Evolutionary conservation across 1,140 invertebrate species (phyloP).

Genomic region (Plectrocnemia conspersa): DNA sequence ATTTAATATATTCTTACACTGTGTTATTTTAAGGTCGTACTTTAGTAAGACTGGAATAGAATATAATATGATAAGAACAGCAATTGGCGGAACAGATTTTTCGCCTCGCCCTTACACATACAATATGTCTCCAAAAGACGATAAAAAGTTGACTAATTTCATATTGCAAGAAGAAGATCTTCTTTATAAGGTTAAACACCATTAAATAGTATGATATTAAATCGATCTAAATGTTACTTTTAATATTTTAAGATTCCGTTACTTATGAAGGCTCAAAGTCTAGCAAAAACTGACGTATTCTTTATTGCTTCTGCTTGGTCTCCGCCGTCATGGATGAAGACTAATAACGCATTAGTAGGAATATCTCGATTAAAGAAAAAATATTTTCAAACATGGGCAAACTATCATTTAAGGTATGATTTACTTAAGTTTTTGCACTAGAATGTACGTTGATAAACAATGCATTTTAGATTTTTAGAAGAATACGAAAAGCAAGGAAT

Average conservation of each 20-base stretch:
- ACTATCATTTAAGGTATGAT: conserved; percentile 76
- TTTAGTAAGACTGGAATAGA: conserved; percentile 55
- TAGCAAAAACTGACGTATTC: conserved; percentile 34
- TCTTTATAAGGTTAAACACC: too few species aligned
- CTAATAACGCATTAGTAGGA: conserved; percentile 59
- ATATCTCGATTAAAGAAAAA: conserved; percentile 56
- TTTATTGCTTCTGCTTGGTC: conserved; percentile 76
- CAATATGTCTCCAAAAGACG: conserved; percentile 43
- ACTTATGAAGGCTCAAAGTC: conserved; percentile 50
- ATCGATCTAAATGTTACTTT: too few species aligned
- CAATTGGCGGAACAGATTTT: conserved; percentile 76
- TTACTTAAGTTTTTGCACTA: too few species aligned
- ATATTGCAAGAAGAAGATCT: conserved; percentile 33
- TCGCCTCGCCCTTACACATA: conserved; percentile 42
- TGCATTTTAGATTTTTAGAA: conserved; percentile 56
- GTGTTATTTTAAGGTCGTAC: conserved; percentile 42
- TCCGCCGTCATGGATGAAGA: conserved; percentile 91
- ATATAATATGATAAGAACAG: conserved; percentile 64
- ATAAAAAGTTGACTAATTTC: conserved; percentile 60
- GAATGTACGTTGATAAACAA: too few species aligned
- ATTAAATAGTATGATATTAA: too few species aligned
- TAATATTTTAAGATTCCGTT: conserved; percentile 62
- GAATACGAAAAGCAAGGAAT: conserved; percentile 51
- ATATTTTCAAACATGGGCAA: conserved; percentile 73
- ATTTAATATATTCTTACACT: too few species aligned